These are phyloP conservation scores for Pseudachorutes palmiensis DNA, from an alignment of 1,140 invertebrate genomes.

Conservation along the genomic window DNA sequence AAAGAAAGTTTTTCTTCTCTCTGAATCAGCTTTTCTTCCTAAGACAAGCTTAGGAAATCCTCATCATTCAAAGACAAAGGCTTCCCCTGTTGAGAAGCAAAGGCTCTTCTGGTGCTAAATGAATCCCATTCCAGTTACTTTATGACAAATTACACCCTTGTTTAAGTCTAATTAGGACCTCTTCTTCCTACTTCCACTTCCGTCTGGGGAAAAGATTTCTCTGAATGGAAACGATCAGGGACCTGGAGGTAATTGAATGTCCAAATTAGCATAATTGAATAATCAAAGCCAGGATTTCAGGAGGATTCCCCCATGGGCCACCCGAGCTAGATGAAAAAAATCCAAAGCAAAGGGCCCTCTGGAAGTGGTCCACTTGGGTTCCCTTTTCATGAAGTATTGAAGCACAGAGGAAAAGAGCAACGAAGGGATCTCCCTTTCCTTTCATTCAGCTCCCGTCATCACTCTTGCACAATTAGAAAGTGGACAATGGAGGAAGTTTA, in stretches of 20 bases:
- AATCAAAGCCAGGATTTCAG: too few relatives aligned
- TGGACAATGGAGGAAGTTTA: not conserved
- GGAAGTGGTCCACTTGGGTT: too few relatives aligned
- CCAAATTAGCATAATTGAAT: conserved; percentile 33
- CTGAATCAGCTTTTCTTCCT: not conserved
- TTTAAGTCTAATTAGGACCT: conserved; percentile 25
- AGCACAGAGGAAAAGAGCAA: not conserved
- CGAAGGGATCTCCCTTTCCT: not conserved
- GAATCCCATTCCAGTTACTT: conserved; percentile 22
- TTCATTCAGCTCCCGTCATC: not conserved
- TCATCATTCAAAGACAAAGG: not conserved
- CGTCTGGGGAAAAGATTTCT: not conserved
- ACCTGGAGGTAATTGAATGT: conserved; percentile 26
- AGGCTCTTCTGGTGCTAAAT: too few relatives aligned
- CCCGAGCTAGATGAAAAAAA: too few relatives aligned
- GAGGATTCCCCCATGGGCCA: too few relatives aligned
- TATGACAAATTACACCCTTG: conserved; percentile 32
- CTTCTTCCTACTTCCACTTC: conserved; percentile 11
- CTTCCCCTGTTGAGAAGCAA: not conserved
- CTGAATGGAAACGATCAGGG: not conserved
- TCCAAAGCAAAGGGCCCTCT: too few relatives aligned
- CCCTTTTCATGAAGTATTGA: too few relatives aligned
- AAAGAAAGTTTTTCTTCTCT: not conserved
- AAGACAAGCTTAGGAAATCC: not conserved
- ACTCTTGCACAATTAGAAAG: not conserved